Base-by-base conservation (phyloP, 1,140 invertebrate species). In the Centruroides vittatus region DNA sequence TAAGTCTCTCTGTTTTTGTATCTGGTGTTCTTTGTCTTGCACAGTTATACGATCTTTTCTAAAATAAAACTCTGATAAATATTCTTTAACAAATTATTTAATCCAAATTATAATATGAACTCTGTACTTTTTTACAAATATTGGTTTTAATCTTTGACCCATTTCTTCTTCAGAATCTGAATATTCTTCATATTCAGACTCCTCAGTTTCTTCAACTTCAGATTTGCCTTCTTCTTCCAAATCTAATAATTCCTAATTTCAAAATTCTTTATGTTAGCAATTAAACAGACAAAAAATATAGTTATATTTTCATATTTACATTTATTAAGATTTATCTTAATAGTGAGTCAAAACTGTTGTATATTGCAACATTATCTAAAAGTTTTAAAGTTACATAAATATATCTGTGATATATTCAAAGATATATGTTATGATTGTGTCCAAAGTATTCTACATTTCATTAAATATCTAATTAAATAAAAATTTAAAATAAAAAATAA, bases 1-100 rank as follows among this genome's bases (percentile, higher is more conserved):
- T 55, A 84, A 72, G 74, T 89, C 86, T 70, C 91, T 91, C 69
- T 92, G 83, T 67, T 86, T 87, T 66, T 83, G 78, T 52, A 85
- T 82, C 75, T 95, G 88, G 56, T 87, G 85, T 71, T 98, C 93
- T 69, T 88, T 87, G 71, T 99, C 94, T 68, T 92, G 86, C 48
- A 98, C 85, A 5, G 96, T 98, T 51, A 98, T 85, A 63, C 96
- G 80, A 71, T 99, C 94, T 64, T 84, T 84, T 65, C 76, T 79
- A 51, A 10, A 69, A 36, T 49, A 5, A 55, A 64, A 61, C 35
- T 56, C 23, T 23, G 23, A 23, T 23, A 23, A 23, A 23, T 23
- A 23, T 23, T 23, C 23, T 23, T 23, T 23, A 57, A 48, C 13
- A 23, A 23, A 23, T 41, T 41, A 41, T 41, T 41, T 41, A 41